Evolutionary conservation across 2,113 vertebrate genomes (phyloP).

Genomic region (Thermophis baileyi): DNA sequence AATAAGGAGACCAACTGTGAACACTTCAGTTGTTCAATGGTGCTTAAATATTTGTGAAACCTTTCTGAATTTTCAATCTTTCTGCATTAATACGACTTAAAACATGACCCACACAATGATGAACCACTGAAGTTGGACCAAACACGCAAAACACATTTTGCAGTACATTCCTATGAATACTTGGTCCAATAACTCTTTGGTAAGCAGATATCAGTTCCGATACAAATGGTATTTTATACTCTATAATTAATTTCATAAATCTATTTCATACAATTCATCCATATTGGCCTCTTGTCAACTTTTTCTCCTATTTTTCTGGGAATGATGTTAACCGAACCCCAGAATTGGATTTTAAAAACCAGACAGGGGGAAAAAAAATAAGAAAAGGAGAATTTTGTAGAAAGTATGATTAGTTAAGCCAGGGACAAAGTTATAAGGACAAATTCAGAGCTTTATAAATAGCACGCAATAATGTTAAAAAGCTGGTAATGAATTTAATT

Average conservation of each 20-base stretch:
- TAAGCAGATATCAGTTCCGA: neutral
- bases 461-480: neutral
- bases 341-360: neutral
- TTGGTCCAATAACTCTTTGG: neutral
- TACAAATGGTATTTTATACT: neutral
- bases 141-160: neutral
- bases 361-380: neutral
- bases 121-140: neutral
- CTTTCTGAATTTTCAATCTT: neutral
- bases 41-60: neutral
- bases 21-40: neutral
- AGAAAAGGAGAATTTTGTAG: neutral
- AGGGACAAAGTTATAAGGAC: neutral
- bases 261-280: neutral
- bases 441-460: neutral
- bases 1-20: slow-evolving; percentile 26
- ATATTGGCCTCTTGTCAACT: neutral
- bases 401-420: neutral
- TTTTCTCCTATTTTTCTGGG: neutral
- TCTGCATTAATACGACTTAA: neutral
- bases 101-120: neutral
- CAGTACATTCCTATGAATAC: neutral
- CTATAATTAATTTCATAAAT: neutral
- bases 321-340: neutral
- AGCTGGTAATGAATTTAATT: neutral